Evolutionary conservation across 2,888 invertebrate genomes (phyloP).

Genomic region (Zootermopsis nevadensis): DNA sequence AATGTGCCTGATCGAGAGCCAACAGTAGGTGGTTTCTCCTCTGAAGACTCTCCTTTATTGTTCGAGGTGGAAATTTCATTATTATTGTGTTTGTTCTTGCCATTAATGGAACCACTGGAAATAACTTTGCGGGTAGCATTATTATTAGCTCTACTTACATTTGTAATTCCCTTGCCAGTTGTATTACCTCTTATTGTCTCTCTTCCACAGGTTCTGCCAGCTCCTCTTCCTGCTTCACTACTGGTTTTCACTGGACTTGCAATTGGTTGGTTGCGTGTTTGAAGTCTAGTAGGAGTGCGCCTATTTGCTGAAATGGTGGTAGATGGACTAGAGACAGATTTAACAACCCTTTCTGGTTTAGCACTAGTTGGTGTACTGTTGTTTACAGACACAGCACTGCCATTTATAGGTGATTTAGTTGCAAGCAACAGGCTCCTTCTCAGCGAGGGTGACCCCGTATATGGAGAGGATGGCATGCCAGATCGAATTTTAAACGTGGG

Average conservation of each 20-base stretch:
- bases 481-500: constrained; percentile 56
- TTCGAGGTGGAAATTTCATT: constrained; percentile 5
- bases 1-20: constrained; percentile 77
- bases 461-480: constrained; percentile 55
- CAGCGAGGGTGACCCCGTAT: constrained; percentile 63
- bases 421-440: constrained; percentile 67
- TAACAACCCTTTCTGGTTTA: constrained; percentile 38
- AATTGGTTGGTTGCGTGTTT: constrained; percentile 25
- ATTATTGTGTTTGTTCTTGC: constrained; percentile 42
- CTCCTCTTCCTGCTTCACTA: constrained; percentile 15
- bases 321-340: constrained; percentile 33
- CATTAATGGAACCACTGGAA: constrained; percentile 38
- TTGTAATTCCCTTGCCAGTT: constrained; percentile 24
- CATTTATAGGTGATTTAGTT: constrained; percentile 63
- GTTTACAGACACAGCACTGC: constrained; percentile 16
- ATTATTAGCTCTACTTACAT: constrained; percentile 42
- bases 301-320: constrained; percentile 31
- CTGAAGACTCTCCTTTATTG: constrained; percentile 21
- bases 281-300: constrained; percentile 38
- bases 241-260: constrained; percentile 43
- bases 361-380: constrained; percentile 18
- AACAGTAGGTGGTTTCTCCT: constrained; percentile 60
- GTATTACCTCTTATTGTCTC: neutral
- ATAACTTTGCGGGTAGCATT: constrained; percentile 39
- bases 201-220: neutral